Evolutionary conservation across 37 sponge, comb jelly and placozoan genomes (phyloP).

Genomic region (Crambe crambe): DNA sequence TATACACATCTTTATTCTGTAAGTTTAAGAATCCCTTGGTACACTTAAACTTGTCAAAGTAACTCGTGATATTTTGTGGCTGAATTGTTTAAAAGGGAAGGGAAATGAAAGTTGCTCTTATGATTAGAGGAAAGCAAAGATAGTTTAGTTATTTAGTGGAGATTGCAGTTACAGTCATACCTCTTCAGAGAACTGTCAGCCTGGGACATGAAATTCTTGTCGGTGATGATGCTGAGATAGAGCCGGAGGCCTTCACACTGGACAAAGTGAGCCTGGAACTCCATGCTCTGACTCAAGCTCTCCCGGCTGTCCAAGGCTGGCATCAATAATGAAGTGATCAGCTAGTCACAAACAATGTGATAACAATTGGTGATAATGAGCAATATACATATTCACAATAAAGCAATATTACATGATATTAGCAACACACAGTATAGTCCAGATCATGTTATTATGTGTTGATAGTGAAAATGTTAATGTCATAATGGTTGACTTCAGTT

Average conservation of each 20-base stretch:
- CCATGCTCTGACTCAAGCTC: conserved; percentile 33
- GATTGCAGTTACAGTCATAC: too few species aligned
- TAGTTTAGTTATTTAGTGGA: too few species aligned
- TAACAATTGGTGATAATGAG: too few species aligned
- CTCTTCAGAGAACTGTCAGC: conserved; percentile 41
- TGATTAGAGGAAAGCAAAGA: too few species aligned
- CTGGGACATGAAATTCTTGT: conserved; percentile 44
- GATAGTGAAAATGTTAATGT: too few species aligned
- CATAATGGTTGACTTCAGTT: too few species aligned
- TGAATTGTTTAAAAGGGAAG: too few species aligned
- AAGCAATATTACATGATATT: neutral
- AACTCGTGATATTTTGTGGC: too few species aligned
- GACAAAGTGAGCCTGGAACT: conserved; percentile 78
- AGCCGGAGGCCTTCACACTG: conserved; percentile 64
- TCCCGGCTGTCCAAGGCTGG: conserved; percentile 68
- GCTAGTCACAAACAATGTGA: conserved; percentile 29
- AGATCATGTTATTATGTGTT: too few species aligned
- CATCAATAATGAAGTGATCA: conserved; percentile 72
- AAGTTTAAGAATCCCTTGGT: neutral
- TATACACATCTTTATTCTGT: neutral
- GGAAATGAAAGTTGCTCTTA: too few species aligned
- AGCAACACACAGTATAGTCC: neutral
- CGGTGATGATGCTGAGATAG: conserved; percentile 38
- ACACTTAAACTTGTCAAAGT: neutral
- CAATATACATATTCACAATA: neutral